Base-by-base conservation (phyloP, 2,797 vertebrate species). In the Megalops cyprinoides region DNA sequence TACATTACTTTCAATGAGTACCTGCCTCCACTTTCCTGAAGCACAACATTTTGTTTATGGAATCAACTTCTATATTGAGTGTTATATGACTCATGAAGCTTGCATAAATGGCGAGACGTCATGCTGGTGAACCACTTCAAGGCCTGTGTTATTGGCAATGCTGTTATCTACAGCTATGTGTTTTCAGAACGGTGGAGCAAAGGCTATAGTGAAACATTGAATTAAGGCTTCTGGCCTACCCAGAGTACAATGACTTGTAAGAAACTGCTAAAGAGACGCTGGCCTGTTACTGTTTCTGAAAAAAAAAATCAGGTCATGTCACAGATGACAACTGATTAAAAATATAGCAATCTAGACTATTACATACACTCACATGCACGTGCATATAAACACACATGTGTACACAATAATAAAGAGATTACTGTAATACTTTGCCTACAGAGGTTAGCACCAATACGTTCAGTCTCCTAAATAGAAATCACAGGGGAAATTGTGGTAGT, bases 341-440 rank as follows among this genome's bases (percentile, higher is more conserved):
- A n/a, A n/a, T n/a, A n/a, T n/a, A n/a, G n/a, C n/a, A n/a, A n/a
- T n/a, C n/a, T n/a, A n/a, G n/a, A n/a, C n/a, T n/a, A n/a, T n/a
- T n/a, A n/a, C 7, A 65, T 42, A 12, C 39, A 65, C 25, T 7
- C 34, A 77, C 60, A 44, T 55, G 44, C 9, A 62, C 4, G 46
- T 44, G 20, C n/a, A 46, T 25, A n/a, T n/a, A 58, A 76, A 42
- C 42, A 42, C 23, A 77, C 14, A 46, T 23, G 15, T 44, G 28
- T 37, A 77, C 28, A 69, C 37, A 69, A 69, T 42, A 78, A 55
- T 28, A 53, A 79, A 71, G 10, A 23, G 69, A 60, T n/a, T 81
- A 69, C 73, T 79, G 79, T 77, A 81, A 86, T 82, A 84, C 49
- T 71, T 46, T 79, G 77, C 76, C 74, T 37, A 56, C 74, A 60